Evolutionary conservation across 2,888 invertebrate genomes (phyloP).

Genomic region (Sphaerophoria taeniata): DNA sequence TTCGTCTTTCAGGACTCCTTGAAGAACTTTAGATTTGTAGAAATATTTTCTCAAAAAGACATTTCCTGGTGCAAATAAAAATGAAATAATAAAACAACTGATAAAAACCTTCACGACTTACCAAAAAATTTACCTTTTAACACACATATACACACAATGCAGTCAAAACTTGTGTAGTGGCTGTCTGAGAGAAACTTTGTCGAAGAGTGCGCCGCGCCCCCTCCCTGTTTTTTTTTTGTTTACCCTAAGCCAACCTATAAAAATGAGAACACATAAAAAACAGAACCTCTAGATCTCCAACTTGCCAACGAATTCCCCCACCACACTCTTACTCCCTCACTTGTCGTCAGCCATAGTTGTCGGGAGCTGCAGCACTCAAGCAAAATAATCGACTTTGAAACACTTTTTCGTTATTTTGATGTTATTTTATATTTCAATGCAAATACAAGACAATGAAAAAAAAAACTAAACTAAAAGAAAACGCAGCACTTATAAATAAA

Average conservation of each 20-base stretch:
- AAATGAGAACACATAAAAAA: constrained; percentile 17
- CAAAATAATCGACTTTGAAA: constrained; percentile 71
- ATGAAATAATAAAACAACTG: constrained; percentile 22
- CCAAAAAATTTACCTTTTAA: constrained; percentile 21
- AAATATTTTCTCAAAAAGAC: constrained; percentile 35
- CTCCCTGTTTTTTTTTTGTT: too few relatives aligned
- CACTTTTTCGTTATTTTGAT: constrained; percentile 59
- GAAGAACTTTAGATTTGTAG: constrained; percentile 33
- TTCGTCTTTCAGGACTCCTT: not conserved
- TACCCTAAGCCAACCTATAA: not conserved
- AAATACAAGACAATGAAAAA: constrained; percentile 42
- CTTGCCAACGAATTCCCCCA: not conserved
- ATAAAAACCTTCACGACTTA: constrained; percentile 9
- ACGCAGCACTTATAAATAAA: constrained; percentile 55
- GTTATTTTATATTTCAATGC: constrained; percentile 65
- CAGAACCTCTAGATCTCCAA: constrained; percentile 32
- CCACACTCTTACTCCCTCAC: not conserved
- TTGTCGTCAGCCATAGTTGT: not conserved
- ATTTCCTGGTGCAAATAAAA: constrained; percentile 37
- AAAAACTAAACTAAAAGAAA: constrained; percentile 34
- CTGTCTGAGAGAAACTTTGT: constrained; percentile 35
- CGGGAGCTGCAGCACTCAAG: constrained; percentile 63
- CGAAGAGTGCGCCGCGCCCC: not conserved
- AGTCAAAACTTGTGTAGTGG: constrained; percentile 40
- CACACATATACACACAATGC: constrained; percentile 31